Evolutionary conservation across 2,797 vertebrate genomes (phyloP), one percentile per base, ranked within the genome.

Genomic region (Cyprinodon diabolis): DNA sequence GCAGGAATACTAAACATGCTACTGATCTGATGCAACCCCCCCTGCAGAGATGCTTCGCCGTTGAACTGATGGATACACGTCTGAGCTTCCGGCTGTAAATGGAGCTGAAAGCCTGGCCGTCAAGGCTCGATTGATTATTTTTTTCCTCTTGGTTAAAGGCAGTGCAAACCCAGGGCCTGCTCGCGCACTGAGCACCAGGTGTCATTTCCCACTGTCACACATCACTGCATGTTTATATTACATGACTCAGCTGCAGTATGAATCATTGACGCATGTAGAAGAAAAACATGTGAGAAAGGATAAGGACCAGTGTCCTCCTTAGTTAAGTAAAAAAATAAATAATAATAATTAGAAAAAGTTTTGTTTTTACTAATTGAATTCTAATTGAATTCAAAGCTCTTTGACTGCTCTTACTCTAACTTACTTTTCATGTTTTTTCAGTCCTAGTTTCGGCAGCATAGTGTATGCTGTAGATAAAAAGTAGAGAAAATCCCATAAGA

Each of bases 81-180:
- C 40, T 23, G 21, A 2, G 35, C 70, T 84, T 89, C 83, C 79
- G 62, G 81, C 35, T 4, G 14, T 72, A 85, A 82, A 82, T 21
- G 47, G 30, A 47, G 68, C 84, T 83, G 58, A 84, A 86, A 83
- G 80, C 84, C 11, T 14, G 43, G 52, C 66, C 60, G 72, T 69
- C 47, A 79, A 80, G 60, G 71, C 57, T 6, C 1, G 79, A 87
- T 86, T 80, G 84, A 83, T 65, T 23, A 12, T 63, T 65, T 55
- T 55, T 60, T 60, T 19, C 52, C 43, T 49, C 0, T 47, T 51
- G 66, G 58, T 65, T 75, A 19, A 75, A 76, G 73, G 56, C 60
- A 10, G 75, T 73, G 43, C 8, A 54, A 47, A 67, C 66, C 76
- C 21, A 2, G 4, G n/a, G 62, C 62, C 40, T 47, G 5, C 40